Conservation (phyloP, 2,797 vertebrate genomes). For the Tokudaia tokunoshimensis region DNA sequence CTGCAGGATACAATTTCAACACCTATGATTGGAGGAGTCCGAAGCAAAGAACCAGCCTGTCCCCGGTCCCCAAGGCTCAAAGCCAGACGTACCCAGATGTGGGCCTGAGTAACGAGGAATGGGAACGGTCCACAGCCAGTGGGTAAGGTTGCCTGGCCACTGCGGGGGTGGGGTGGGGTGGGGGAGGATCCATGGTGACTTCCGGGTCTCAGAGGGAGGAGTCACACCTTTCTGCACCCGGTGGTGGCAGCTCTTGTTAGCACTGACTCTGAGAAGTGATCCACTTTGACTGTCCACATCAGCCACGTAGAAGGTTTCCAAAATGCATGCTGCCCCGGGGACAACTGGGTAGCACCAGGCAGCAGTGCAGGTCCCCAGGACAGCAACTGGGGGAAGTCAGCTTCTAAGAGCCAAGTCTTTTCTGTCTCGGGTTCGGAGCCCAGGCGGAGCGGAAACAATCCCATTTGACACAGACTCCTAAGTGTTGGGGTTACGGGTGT, state of each 20-base stretch:
- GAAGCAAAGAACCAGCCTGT: slow-evolving; percentile 92
- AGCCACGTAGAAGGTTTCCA: background rate
- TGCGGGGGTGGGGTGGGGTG: too few relatives aligned
- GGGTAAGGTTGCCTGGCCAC: slow-evolving; percentile 87
- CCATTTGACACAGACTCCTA: background rate
- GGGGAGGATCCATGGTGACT: background rate
- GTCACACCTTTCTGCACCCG: background rate
- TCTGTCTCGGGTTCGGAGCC: background rate
- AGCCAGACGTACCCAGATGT: slow-evolving; percentile 93
- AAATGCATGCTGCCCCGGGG: background rate
- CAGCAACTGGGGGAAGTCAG: background rate
- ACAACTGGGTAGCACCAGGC: background rate
- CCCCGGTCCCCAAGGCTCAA: slow-evolving; percentile 91
- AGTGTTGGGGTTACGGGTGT: background rate
- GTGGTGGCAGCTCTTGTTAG: background rate
- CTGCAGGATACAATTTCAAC: slow-evolving; percentile 95
- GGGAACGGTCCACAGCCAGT: slow-evolving; percentile 93
- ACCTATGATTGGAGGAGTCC: slow-evolving; percentile 95
- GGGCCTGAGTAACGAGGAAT: slow-evolving; percentile 95
- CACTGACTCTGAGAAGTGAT: background rate
- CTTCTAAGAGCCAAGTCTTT: background rate
- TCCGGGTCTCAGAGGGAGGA: background rate
- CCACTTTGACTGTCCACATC: accelerated
- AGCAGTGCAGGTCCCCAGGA: background rate
- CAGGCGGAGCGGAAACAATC: background rate